These are phyloP conservation scores for Eretmocerus hayati DNA, from an alignment of 2,888 invertebrate species.

Conservation along the genomic window DNA sequence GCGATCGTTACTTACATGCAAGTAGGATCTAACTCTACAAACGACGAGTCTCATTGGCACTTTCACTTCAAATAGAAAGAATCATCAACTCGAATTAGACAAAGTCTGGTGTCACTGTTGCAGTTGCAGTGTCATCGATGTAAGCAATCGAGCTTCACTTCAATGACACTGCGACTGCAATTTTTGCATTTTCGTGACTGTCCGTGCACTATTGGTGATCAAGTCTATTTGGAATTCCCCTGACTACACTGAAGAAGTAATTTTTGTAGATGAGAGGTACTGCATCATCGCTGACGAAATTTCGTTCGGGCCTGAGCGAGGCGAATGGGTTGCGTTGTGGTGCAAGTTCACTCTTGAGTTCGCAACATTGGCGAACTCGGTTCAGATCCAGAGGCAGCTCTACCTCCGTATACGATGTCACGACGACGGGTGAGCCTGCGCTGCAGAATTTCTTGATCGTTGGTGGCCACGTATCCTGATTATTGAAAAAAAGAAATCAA, in stretches of 20 bases:
- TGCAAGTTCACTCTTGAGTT: constrained; percentile 50
- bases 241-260: constrained; percentile 46
- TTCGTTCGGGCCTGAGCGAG: constrained; percentile 64
- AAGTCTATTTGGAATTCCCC: constrained; percentile 12
- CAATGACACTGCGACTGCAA: too few species aligned
- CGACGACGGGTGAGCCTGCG: constrained; percentile 54
- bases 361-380: constrained; percentile 51
- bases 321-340: constrained; percentile 59
- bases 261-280: constrained; percentile 68
- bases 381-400: constrained; percentile 60
- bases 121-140: too few species aligned
- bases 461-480: constrained; percentile 63
- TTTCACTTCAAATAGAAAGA: too few species aligned
- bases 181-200: too few species aligned
- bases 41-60: too few species aligned
- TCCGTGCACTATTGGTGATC: too few species aligned
- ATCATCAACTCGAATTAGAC: too few species aligned
- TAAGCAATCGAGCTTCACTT: too few species aligned
- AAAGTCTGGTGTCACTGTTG: too few species aligned
- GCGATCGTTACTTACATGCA: too few species aligned
- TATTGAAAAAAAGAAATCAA: constrained; percentile 24
- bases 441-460: constrained; percentile 55
- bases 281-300: constrained; percentile 66
- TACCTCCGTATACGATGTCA: constrained; percentile 62
- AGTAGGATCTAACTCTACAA: too few species aligned